phyloP scores from a whole-genome alignment of 2,888 invertebrate genomes.

The Caenorhabditis becei region DNA sequence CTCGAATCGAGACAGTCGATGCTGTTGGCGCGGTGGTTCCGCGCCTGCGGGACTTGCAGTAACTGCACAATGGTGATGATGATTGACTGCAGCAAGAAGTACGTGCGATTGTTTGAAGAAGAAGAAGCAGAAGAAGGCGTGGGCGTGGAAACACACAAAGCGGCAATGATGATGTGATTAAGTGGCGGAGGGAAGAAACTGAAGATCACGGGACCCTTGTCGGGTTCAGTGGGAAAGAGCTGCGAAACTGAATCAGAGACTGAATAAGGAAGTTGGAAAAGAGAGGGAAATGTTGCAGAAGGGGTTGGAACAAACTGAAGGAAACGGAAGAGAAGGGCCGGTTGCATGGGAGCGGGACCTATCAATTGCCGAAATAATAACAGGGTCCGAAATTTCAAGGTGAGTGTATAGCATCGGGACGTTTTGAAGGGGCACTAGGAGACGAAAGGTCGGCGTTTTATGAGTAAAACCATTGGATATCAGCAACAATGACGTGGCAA shows the following conservation, averaged over 20 bases:
- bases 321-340: background rate
- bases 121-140: conserved; percentile 17
- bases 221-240: background rate
- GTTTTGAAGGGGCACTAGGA: no score
- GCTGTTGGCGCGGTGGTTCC: conserved; percentile 57
- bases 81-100: conserved; percentile 22
- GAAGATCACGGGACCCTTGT: conserved; percentile 6
- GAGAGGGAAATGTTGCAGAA: background rate
- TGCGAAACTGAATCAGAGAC: background rate
- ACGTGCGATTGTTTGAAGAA: conserved; percentile 4
- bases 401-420: no score
- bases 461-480: no score
- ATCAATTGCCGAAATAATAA: no score
- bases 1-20: conserved; percentile 47
- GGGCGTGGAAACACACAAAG: conserved; percentile 11
- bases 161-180: conserved; percentile 27
- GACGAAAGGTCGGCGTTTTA: no score
- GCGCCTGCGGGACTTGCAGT: conserved; percentile 51
- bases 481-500: no score
- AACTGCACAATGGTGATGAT: conserved; percentile 45
- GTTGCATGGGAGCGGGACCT: background rate
- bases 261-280: background rate
- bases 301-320: background rate
- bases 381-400: no score
- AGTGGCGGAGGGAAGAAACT: conserved; percentile 1